These are phyloP conservation scores for Corythornis cristatus DNA, from an alignment of 2,113 vertebrate genomes.

Conservation along the genomic window DNA sequence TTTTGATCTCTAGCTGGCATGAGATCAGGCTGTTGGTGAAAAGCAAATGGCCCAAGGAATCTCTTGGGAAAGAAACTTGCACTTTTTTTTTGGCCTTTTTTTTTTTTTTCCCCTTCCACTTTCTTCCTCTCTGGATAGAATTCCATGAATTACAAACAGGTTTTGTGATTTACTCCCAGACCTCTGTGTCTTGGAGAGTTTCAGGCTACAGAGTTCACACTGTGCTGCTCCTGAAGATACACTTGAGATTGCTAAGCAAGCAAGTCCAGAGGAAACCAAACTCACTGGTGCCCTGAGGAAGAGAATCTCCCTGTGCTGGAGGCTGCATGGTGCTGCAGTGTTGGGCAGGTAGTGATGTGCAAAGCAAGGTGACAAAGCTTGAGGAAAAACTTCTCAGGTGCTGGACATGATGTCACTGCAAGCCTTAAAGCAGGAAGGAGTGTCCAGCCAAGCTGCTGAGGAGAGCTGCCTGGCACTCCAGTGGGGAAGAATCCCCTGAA, in stretches of 20 bases:
- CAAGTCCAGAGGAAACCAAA: background rate
- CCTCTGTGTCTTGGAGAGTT: background rate
- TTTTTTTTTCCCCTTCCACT: accelerated
- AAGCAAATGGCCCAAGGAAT: background rate
- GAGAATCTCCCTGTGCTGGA: background rate
- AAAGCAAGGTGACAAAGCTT: background rate
- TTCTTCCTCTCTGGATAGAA: background rate
- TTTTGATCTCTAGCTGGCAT: background rate
- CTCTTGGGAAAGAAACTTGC: background rate
- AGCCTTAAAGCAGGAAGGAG: background rate
- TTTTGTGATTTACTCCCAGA: background rate
- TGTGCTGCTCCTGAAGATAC: background rate
- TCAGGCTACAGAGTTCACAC: background rate
- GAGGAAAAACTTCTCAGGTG: background rate
- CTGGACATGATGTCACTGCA: background rate
- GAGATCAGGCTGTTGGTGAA: background rate
- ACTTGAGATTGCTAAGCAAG: background rate
- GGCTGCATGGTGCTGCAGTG: background rate
- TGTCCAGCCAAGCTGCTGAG: constrained; percentile 11
- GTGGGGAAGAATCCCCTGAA: background rate
- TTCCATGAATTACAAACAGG: background rate
- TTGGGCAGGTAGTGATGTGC: background rate
- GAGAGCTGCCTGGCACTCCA: background rate
- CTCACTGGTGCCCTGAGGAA: background rate
- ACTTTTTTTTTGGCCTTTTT: background rate